phyloP scores from a whole-genome alignment of 2,113 vertebrate genomes.

The Crotalus horridus region DNA sequence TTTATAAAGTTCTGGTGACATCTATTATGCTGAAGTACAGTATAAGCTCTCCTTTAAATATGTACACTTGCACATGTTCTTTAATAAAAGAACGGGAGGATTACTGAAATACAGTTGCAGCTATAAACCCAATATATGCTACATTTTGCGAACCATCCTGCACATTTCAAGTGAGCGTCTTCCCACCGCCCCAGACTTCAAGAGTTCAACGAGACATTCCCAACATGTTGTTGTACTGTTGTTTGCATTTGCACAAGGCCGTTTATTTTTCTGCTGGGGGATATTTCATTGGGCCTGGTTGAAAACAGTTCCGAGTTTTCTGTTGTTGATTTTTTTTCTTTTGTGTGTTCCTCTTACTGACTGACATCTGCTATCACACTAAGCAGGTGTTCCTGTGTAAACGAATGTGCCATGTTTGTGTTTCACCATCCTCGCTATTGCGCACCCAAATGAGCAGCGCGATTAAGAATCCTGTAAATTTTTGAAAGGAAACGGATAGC shows the following conservation, averaged over 20 bases:
- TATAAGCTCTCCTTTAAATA: neutral
- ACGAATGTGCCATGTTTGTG: slow-evolving; percentile 98
- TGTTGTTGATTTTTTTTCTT: slow-evolving; percentile 77
- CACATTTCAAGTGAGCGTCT: neutral
- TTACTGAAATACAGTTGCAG: slow-evolving; percentile 18
- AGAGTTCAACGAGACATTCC: slow-evolving; percentile 25
- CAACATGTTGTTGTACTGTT: neutral
- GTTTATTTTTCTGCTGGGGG: slow-evolving; percentile 40
- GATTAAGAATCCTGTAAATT: slow-evolving; percentile 99
- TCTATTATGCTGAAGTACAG: neutral
- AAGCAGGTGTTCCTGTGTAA: slow-evolving; percentile 99
- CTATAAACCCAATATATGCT: slow-evolving; percentile 11
- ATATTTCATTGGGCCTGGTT: slow-evolving; percentile 46
- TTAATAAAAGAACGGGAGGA: neutral
- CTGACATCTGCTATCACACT: slow-evolving; percentile 99
- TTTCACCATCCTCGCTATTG: slow-evolving; percentile 90
- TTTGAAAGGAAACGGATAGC: slow-evolving; percentile 99
- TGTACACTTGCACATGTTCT: neutral
- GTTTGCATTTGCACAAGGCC: slow-evolving; percentile 34
- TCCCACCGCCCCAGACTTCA: neutral
- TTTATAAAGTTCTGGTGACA: neutral
- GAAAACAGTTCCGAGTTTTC: slow-evolving; percentile 69
- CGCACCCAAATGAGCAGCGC: slow-evolving; percentile 97
- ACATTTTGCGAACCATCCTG: slow-evolving; percentile 15
- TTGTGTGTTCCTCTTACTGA: slow-evolving; percentile 89